A percentile compares a stretch with the other conserved stretches of the same genome.
phyloP scores from a whole-genome alignment of 30 jellyfish, hydroid and myxozoan genomes.

The Aurelia aurita region DNA sequence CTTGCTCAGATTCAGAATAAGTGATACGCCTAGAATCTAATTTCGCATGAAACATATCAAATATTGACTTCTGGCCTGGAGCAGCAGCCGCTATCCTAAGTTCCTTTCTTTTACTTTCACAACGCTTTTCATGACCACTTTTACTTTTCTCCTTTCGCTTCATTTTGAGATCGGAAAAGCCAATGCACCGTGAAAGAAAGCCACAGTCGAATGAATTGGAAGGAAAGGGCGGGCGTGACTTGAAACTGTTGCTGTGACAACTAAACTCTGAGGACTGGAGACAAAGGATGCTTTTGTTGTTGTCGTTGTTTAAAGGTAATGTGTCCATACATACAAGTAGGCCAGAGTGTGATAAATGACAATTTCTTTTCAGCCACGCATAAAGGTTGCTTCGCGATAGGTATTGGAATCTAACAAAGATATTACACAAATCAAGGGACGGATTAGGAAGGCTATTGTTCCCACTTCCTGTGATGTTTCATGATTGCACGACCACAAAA shows the following conservation, averaged over 20 bases:
- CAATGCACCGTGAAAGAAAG: conserved; percentile 23
- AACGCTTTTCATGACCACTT: conserved; percentile 42
- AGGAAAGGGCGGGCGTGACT: background rate
- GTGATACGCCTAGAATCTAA: conserved; percentile 17
- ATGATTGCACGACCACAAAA: no score
- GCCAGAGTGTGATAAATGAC: no score
- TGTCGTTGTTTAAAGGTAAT: no score
- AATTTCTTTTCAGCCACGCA: no score
- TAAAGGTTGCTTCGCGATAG: no score
- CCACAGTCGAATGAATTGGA: background rate
- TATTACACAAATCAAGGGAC: no score
- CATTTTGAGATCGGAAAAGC: conserved; percentile 18
- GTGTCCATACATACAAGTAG: no score
- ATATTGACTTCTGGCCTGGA: conserved; percentile 33
- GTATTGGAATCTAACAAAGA: no score
- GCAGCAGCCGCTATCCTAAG: conserved; percentile 41
- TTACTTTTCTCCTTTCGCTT: conserved; percentile 5
- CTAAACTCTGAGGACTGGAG: conserved; percentile 13
- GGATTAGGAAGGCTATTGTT: no score
- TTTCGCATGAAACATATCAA: conserved; percentile 23
- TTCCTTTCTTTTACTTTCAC: conserved; percentile 30
- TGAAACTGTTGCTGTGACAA: background rate
- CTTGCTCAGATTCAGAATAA: background rate
- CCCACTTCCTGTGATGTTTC: no score
- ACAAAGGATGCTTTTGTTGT: no score